Percentiles rank a stretch among this genome's conserved stretches.
Evolutionary conservation across 2,888 invertebrate species (phyloP).

Genomic region (Callyntrura guangdongensis): DNA sequence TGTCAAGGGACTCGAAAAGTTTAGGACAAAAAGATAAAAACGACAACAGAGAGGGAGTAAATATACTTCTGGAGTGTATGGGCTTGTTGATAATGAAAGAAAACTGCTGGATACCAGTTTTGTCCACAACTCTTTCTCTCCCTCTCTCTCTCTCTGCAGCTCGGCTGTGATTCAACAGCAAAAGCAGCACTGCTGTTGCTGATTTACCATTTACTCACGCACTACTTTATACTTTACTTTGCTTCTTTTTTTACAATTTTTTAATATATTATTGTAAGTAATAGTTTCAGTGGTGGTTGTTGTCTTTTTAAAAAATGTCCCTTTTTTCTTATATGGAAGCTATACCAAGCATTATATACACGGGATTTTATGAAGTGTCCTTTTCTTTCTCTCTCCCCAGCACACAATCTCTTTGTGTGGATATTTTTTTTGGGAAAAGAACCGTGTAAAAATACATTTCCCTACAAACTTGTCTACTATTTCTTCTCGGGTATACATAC

Average conservation of each 20-base stretch:
- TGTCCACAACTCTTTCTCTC: constrained; percentile 49
- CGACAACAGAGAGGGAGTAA: constrained; percentile 69
- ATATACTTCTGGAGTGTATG: constrained; percentile 75
- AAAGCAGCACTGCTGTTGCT: no score
- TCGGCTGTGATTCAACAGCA: no score
- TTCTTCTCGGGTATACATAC: no score
- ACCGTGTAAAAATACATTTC: not conserved
- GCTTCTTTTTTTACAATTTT: no score
- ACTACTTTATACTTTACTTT: constrained; percentile 32
- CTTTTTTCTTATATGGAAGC: not conserved
- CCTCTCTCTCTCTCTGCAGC: not conserved
- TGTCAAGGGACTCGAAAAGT: constrained; percentile 80
- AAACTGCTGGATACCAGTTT: constrained; percentile 79
- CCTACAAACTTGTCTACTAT: not conserved
- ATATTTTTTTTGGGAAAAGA: constrained; percentile 28
- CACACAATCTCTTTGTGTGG: not conserved
- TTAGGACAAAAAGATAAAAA: constrained; percentile 80
- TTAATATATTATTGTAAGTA: no score
- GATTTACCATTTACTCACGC: not conserved
- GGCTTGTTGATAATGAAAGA: constrained; percentile 80
- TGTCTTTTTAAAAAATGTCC: constrained; percentile 21
- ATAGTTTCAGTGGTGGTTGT: constrained; percentile 29
- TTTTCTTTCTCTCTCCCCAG: no score
- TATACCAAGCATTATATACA: no score
- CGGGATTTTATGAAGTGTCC: no score